These are phyloP conservation scores for Phylloscopus collybita DNA, from an alignment of 2,797 vertebrate genomes.

Conservation along the genomic window DNA sequence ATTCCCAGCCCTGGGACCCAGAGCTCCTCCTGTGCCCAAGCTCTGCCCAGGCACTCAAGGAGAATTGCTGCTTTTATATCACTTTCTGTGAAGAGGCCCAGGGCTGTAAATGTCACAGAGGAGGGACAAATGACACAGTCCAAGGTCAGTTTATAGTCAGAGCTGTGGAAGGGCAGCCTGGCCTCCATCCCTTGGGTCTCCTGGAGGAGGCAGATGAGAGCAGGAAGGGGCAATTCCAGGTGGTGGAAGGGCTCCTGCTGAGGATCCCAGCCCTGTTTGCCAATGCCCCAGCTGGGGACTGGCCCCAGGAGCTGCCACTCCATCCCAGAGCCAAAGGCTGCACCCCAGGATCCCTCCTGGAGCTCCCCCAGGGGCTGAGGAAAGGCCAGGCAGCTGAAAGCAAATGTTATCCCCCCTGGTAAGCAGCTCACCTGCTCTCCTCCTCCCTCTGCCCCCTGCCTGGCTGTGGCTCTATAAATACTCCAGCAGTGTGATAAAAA, in stretches of 20 bases:
- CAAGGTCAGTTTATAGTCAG: not conserved
- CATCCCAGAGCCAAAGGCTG: not conserved
- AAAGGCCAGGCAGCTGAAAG: not conserved
- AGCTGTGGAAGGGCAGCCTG: not conserved
- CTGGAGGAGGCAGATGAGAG: not conserved
- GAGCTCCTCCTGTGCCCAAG: not conserved
- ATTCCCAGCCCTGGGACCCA: not conserved
- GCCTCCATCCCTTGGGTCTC: not conserved
- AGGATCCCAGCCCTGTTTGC: not conserved
- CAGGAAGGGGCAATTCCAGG: not conserved
- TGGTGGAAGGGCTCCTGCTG: not conserved
- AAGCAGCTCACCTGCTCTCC: not conserved
- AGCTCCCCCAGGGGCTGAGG: not conserved
- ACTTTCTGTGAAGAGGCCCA: not conserved
- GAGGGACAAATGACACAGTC: not conserved
- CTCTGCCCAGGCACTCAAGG: not conserved
- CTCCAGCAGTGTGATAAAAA: not conserved
- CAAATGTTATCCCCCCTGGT: not conserved
- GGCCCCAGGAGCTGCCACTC: too few species aligned
- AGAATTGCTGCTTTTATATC: not conserved
- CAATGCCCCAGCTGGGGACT: not conserved
- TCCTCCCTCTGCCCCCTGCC: slow-evolving; percentile 3
- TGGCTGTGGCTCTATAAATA: slow-evolving; percentile 29
- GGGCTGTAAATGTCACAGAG: not conserved
- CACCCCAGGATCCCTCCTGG: not conserved